Base-by-base conservation (phyloP, 2,113 vertebrate genomes). In the Oophaga pumilio region DNA sequence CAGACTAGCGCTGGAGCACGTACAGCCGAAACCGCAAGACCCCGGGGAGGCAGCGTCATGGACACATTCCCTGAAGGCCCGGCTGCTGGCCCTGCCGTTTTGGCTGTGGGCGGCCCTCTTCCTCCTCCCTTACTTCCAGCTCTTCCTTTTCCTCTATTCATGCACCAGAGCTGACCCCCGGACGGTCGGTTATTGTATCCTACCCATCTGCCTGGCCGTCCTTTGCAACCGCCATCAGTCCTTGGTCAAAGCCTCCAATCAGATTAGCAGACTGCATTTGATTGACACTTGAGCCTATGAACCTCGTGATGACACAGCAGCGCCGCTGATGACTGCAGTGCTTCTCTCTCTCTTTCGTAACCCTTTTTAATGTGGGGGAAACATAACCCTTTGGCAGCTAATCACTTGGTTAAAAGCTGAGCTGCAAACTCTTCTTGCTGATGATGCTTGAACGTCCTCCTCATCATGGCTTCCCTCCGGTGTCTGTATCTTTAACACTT, bases 131-230 rank as follows among this genome's bases (percentile, higher is more conserved):
- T 99, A 99, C 91, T 94, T 99, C 83, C 98, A 99, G 93, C 96
- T 99, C 92, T 99, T 99, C 92, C 95, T 99, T 89, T 99, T 99
- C 88, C 95, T 99, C 18, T 99, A 98, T 90, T 99, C 98, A n/a
- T 99, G 98, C 91, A 99, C 98, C 1, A 95, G 98, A 92, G 95
- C 97, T 0, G 96, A 99, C 91, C 98, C 98, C 83, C 96, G 95
- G 86, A 97, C 97, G 0, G 94, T 99, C 22, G 98, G 98, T 11
- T 99, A 98, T 92, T 99, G 97, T 89, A 96, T 99, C 81, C 96
- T 99, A 91, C 98, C 98, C 43, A 95, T 99, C 90, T 99, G 97
- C 92, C 92, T 99, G 88, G 95, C 96, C 84, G 94, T 98, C 84
- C 91, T 98, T 90, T 99, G 97, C 93, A 98, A 96, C 92, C 97